Evolutionary conservation across 53 echinoderm and acorn worm species (phyloP), one percentile per base, ranked within the genome.

Genomic region (Temnopleurus reevesii): DNA sequence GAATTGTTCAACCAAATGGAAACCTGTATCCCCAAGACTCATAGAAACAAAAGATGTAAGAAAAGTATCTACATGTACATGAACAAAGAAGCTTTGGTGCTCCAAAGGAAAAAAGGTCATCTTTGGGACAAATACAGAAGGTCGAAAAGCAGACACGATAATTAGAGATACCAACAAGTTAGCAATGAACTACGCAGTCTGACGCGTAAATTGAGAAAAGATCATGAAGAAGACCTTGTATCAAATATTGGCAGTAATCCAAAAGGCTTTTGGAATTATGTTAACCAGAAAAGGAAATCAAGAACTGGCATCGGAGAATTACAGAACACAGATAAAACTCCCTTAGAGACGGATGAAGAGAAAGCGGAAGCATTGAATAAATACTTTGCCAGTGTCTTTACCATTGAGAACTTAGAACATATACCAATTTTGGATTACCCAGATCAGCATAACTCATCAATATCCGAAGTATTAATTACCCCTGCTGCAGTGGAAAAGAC

Each of bases 301-400:
- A 30, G 76, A 30, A 27, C 13, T 21, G 41, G 36, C 35, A 76
- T 76, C 8, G 36, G 76, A 2, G 19, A 41, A n/a, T 35, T 76
- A 41, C 12, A 34, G 2, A 41, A 29, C 76, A 76, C 1, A 9
- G 59, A 59, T 59, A 28, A 10, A 3, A 59, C 8, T 5, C 27
- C 58, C 59, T 28, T 59, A 25, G 26, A 59, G 59, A 59, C 59
- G 6, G 59, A 59, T 59, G 59, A 27, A 9, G 59, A 59, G 12
- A 59, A 28, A 27, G 59, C 28, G 6, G 59, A 59, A n/a, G 59
- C 26, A 59, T 59, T 59, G 12, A 59, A 59, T 59, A 38, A 4
- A 25, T 76, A 76, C 15, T 76, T 76, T 76, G 43, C 76, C 12
- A 76, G 76, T 41, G 76, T 35, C 18, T 76, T 76, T 18, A 76